phyloP scores from a whole-genome alignment of 2,888 invertebrate genomes.

The Matsumyia berberina region DNA sequence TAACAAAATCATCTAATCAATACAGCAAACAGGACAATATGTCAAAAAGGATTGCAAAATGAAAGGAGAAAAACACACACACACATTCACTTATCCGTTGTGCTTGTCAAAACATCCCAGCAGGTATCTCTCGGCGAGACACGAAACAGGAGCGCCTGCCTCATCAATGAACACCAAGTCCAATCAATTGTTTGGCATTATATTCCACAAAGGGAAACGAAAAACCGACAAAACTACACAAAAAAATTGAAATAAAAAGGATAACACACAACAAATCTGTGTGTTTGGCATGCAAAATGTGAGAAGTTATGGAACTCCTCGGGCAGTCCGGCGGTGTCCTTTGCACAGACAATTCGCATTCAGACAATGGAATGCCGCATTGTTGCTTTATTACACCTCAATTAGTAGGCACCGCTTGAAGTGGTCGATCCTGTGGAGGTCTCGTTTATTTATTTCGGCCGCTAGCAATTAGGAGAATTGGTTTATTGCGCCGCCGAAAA shows the following conservation, averaged over 20 bases:
- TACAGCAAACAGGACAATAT: slow-evolving; percentile 13
- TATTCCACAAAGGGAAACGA: slow-evolving; percentile 11
- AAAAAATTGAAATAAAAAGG: slow-evolving; percentile 32
- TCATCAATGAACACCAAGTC: slow-evolving; percentile 57
- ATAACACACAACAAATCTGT: slow-evolving; percentile 37
- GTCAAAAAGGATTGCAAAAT: slow-evolving; percentile 34
- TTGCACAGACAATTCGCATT: slow-evolving; percentile 35
- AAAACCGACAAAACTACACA: slow-evolving; percentile 41
- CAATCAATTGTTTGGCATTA: slow-evolving; percentile 6
- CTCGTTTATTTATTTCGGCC: background rate
- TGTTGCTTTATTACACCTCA: slow-evolving; percentile 65
- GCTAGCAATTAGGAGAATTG: slow-evolving; percentile 42
- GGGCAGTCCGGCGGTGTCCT: slow-evolving; percentile 28
- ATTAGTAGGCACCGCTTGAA: slow-evolving; percentile 56
- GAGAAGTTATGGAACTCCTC: slow-evolving; percentile 12
- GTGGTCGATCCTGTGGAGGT: slow-evolving; percentile 24
- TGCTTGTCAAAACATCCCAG: slow-evolving; percentile 58
- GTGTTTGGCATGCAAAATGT: slow-evolving; percentile 54
- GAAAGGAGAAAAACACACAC: background rate
- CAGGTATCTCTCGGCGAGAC: slow-evolving; percentile 32
- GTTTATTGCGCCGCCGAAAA: slow-evolving; percentile 40
- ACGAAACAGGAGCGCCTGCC: slow-evolving; percentile 63
- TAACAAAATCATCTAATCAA: slow-evolving; percentile 35
- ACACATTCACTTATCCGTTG: too few species aligned
- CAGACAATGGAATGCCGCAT: slow-evolving; percentile 44